phyloP scores from a whole-genome alignment of 2,113 vertebrate species.

The Megaptera novaeangliae region DNA sequence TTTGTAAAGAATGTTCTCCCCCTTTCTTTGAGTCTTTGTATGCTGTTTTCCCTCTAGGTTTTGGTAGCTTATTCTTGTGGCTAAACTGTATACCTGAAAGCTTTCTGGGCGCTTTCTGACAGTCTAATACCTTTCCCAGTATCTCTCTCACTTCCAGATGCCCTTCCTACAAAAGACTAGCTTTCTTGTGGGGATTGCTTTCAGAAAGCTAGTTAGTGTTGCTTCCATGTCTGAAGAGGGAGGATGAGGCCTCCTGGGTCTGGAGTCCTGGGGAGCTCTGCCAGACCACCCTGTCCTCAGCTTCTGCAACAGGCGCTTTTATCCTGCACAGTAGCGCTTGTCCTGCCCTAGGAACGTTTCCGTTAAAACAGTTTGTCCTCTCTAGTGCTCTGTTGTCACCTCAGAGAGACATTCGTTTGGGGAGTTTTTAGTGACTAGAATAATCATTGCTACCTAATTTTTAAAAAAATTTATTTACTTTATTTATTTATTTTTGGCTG shows the following conservation, averaged over 20 bases:
- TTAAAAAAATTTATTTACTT: neutral
- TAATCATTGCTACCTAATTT: neutral
- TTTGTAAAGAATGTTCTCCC: neutral
- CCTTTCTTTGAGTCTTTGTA: neutral
- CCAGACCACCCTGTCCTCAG: neutral
- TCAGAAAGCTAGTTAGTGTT: neutral
- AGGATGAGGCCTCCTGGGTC: neutral
- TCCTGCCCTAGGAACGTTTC: neutral
- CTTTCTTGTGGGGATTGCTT: neutral
- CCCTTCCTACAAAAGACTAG: neutral
- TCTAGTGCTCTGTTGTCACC: neutral
- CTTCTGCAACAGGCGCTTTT: neutral
- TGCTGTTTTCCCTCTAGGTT: neutral
- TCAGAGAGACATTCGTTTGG: neutral
- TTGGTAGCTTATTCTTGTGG: neutral
- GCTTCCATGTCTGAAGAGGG: neutral
- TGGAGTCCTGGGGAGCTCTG: neutral
- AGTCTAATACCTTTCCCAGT: neutral
- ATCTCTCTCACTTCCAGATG: neutral
- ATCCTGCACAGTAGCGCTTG: neutral
- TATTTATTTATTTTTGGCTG: too few relatives aligned
- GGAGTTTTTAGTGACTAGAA: slow-evolving; percentile 22
- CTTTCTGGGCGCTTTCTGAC: neutral
- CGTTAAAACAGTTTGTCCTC: neutral
- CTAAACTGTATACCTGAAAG: neutral